These are phyloP conservation scores for Plutella xylostella DNA, from an alignment of 2,888 invertebrate genomes.

Conservation along the genomic window DNA sequence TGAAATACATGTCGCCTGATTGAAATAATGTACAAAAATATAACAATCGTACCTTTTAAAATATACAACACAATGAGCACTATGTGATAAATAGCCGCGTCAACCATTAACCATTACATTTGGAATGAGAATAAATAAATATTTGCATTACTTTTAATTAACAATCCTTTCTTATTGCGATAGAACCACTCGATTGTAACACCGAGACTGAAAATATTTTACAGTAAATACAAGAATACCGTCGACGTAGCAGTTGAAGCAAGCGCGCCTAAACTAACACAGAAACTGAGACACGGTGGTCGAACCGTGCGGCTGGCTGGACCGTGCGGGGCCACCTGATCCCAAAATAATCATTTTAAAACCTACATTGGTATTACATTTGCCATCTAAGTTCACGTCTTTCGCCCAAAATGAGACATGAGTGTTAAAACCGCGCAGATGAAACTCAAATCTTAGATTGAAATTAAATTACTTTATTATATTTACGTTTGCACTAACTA, in stretches of 20 bases:
- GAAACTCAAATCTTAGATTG: no score
- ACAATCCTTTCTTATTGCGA: constrained; percentile 16
- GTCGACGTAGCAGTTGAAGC: constrained; percentile 16
- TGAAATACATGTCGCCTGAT: no score
- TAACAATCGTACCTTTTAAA: constrained; percentile 43
- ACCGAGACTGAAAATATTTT: constrained; percentile 1
- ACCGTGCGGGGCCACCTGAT: no score
- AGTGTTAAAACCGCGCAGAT: no score
- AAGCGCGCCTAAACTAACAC: background rate
- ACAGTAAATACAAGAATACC: constrained; percentile 18
- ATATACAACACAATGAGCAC: constrained; percentile 49
- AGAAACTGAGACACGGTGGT: no score
- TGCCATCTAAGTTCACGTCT: no score
- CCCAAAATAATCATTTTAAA: no score
- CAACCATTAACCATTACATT: constrained; percentile 39
- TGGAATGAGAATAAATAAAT: constrained; percentile 54
- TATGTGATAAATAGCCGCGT: constrained; percentile 35
- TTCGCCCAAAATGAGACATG: no score
- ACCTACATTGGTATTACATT: no score
- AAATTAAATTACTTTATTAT: no score
- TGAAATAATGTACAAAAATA: constrained; percentile 59
- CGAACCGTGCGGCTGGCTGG: no score
- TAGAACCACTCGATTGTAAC: constrained; percentile 7
- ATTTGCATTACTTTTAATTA: constrained; percentile 23
- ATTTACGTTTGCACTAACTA: no score